These are phyloP conservation scores for Acromyrmex echinatior DNA, from an alignment of 1,140 invertebrate species.

Conservation along the genomic window DNA sequence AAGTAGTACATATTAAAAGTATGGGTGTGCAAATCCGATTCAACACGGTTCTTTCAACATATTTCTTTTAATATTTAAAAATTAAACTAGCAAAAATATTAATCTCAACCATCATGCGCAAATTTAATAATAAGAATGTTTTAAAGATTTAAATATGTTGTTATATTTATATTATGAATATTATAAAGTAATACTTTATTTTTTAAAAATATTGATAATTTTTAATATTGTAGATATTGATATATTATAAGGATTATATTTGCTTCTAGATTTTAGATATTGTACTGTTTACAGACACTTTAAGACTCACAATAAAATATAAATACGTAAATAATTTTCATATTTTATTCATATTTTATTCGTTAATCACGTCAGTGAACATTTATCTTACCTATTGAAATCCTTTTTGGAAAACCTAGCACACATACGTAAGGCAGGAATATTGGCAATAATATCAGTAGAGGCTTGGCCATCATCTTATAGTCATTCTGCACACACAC, in stretches of 20 bases:
- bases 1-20: neutral
- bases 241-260: neutral
- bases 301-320: neutral
- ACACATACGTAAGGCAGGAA: constrained; percentile 54
- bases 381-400: constrained; percentile 69
- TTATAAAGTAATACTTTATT: neutral
- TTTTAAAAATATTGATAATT: constrained; percentile 1
- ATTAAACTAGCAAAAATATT: neutral
- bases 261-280: too few species aligned
- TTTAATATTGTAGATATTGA: neutral
- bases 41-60: neutral
- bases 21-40: neutral
- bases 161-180: neutral
- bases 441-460: constrained; percentile 58
- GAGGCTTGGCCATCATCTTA: constrained; percentile 70
- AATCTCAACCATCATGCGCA: neutral
- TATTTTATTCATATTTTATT: constrained; percentile 14
- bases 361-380: neutral
- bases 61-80: constrained; percentile 1
- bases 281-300: neutral
- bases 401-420: constrained; percentile 51
- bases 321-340: neutral
- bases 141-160: neutral
- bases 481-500: constrained; percentile 64
- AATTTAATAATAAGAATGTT: neutral